Evolutionary conservation across 2,797 vertebrate genomes (phyloP).

Genomic region (Calcarius lapponicus): DNA sequence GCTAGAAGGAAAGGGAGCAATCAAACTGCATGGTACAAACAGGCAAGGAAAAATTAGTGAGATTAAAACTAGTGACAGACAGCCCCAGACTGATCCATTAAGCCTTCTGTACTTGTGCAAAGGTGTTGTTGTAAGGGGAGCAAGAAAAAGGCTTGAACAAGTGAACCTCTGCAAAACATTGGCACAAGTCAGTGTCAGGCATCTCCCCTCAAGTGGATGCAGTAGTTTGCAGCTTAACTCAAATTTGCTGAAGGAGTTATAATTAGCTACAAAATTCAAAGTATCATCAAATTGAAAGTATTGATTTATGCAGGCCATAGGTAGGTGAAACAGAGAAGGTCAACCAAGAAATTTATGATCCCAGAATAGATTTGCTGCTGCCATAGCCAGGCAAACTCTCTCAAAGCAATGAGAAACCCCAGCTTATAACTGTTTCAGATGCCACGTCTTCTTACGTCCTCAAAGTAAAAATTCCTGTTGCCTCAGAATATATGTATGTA

Average conservation of each 20-base stretch:
- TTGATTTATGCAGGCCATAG: background rate
- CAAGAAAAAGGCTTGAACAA: background rate
- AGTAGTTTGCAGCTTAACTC: background rate
- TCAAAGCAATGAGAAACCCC: background rate
- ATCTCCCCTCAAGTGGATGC: background rate
- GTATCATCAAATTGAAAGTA: background rate
- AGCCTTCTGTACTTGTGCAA: background rate
- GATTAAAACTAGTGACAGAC: conserved; percentile 25
- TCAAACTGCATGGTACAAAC: background rate
- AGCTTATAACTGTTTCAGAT: background rate
- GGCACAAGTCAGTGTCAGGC: background rate
- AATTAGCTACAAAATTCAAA: background rate
- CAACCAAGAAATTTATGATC: background rate
- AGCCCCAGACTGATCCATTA: background rate
- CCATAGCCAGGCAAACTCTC: background rate
- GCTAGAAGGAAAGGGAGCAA: background rate
- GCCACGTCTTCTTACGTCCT: background rate
- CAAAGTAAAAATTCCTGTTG: background rate
- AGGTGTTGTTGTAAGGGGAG: background rate
- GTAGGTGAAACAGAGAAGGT: background rate
- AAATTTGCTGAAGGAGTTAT: background rate
- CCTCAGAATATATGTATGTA: background rate
- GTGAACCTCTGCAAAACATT: background rate
- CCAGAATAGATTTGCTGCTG: background rate
- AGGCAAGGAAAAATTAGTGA: background rate